phyloP scores from a whole-genome alignment of 2,797 vertebrate genomes.

The Erpetoichthys calabaricus region DNA sequence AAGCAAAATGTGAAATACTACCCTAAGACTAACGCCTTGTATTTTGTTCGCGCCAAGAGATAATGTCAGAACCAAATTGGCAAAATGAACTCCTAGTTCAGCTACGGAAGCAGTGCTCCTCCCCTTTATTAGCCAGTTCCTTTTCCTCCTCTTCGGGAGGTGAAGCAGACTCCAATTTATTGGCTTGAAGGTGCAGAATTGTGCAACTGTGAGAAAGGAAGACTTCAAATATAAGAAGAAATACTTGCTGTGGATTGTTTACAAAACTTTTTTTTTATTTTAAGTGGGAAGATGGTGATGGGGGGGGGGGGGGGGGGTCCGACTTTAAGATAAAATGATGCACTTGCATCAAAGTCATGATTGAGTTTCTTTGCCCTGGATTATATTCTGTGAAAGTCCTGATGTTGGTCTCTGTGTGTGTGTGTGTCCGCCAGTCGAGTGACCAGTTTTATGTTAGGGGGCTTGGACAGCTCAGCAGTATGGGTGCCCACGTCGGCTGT shows the following conservation, averaged over 20 bases:
- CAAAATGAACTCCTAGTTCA: not conserved
- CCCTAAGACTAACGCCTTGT: conserved; percentile 98
- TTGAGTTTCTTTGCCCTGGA: too few relatives aligned
- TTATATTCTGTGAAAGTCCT: too few relatives aligned
- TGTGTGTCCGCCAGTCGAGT: too few relatives aligned
- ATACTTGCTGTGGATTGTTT: conserved; percentile 14
- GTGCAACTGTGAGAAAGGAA: not conserved
- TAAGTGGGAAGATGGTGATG: not conserved
- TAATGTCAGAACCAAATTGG: conserved; percentile 47
- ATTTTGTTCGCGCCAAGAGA: conserved; percentile 97
- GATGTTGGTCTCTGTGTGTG: too few relatives aligned
- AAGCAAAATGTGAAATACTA: conserved; percentile 98
- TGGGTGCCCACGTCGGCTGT: too few relatives aligned
- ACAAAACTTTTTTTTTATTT: conserved; percentile 19
- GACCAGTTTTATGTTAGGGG: too few relatives aligned
- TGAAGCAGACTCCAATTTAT: conserved; percentile 21
- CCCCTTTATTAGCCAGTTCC: conserved; percentile 23
- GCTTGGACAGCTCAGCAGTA: too few relatives aligned
- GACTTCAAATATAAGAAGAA: conserved; percentile 31
- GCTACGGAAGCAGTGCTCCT: not conserved
- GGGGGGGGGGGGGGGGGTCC: not conserved
- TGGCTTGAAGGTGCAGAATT: not conserved
- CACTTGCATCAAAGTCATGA: too few relatives aligned
- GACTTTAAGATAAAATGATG: not conserved
- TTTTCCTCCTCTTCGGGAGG: conserved; percentile 36